Base-by-base conservation (phyloP, 2,888 invertebrate species). In the Carabus problematicus region DNA sequence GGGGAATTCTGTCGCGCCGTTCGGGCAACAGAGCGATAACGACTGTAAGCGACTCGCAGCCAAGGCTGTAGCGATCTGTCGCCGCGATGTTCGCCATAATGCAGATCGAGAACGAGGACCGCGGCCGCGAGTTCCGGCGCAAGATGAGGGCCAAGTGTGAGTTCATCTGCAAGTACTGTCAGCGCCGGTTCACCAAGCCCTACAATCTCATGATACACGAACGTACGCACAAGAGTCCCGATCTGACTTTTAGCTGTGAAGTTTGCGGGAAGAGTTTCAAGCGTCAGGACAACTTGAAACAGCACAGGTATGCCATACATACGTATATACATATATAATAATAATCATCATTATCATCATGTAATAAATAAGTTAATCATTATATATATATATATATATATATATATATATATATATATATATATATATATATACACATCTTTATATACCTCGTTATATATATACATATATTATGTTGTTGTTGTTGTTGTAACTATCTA, bases 121-220 rank as follows among this genome's bases (percentile, higher is more conserved):
- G 91, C 86, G 88, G 90, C 83, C 87, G 91, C 84, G 91, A 92
- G 87, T 92, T 92, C 86, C 88, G 92, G 84, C 90, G 92, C 85
- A 92, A 92, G 85, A 91, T 92, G 91, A 88, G 94, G 81, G 90
- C 93, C 79, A 96, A 97, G 87, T 97, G 97, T 87, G 97, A 98
- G 85, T 98, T 95, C 85, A 95, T 98, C 82, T 98, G 98, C 90
- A 95, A 95, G 84, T 98, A 93, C 86, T 98, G 98, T 87, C 94
- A 94, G 83, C 89, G 98, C 80, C 91, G 97, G 83, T 98, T 98
- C 87, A 97, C 96, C 80, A 98, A 98, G 86, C 93, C 95, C 75
- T 98, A 98, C 87, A 98, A 98, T 85, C 88, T 98, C 82, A 91
- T 98, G 89, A 98, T 98, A 79, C 98, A 98, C 87, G 98, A 98